Evolutionary conservation across 2,888 invertebrate species (phyloP).

Genomic region (Agrochola lota): DNA sequence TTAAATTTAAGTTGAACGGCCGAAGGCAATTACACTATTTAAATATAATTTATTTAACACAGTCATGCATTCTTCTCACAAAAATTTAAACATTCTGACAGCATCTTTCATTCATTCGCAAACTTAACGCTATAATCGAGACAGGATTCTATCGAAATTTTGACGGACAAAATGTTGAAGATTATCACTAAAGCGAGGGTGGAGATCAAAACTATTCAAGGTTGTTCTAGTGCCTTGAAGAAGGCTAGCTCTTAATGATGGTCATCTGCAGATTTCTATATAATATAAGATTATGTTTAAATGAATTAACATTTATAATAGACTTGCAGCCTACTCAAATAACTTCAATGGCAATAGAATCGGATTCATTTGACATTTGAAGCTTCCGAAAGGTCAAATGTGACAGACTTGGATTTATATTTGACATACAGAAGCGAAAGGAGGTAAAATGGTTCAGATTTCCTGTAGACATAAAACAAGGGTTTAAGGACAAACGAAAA

Average conservation of each 20-base stretch:
- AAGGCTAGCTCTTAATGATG: slow-evolving; percentile 1
- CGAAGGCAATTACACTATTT: too few relatives aligned
- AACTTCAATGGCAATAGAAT: slow-evolving; percentile 33
- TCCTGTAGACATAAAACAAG: not conserved
- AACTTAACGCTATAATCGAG: too few relatives aligned
- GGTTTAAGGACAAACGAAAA: too few relatives aligned
- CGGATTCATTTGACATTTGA: slow-evolving; percentile 50
- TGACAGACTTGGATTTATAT: slow-evolving; percentile 11
- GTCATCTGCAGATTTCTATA: slow-evolving; percentile 4
- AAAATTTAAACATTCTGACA: too few relatives aligned
- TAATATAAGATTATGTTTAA: not conserved
- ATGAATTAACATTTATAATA: slow-evolving; percentile 46
- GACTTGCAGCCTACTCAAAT: slow-evolving; percentile 41
- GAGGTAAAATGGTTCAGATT: slow-evolving; percentile 16
- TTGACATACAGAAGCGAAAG: slow-evolving; percentile 31
- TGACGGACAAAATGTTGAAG: not conserved
- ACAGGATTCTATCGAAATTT: not conserved
- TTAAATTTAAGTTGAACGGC: too few relatives aligned
- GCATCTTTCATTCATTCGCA: too few relatives aligned
- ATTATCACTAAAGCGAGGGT: not conserved
- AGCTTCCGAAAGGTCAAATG: slow-evolving; percentile 34
- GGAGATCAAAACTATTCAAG: not conserved
- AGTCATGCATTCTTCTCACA: too few relatives aligned
- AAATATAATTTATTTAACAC: too few relatives aligned
- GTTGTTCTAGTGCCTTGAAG: not conserved